Evolutionary conservation across 2,888 invertebrate species (phyloP).

Genomic region (Harpalus rufipes): DNA sequence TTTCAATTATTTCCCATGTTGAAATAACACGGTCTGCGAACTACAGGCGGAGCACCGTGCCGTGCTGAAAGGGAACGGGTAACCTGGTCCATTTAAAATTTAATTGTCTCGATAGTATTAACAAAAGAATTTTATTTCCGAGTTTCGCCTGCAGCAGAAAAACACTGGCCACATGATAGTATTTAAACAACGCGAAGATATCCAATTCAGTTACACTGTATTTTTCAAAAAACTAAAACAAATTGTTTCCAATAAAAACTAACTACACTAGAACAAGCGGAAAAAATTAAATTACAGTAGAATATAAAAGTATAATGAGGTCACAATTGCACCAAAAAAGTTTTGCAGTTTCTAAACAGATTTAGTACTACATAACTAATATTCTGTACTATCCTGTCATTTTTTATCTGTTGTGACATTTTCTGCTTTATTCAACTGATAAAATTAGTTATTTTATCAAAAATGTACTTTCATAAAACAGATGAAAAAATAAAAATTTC

Average conservation of each 20-base stretch:
- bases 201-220: slow-evolving; percentile 10
- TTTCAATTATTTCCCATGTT: slow-evolving; percentile 64
- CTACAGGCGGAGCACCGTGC: neutral
- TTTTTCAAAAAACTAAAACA: slow-evolving; percentile 7
- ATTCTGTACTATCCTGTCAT: no score
- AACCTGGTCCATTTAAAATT: slow-evolving; percentile 58
- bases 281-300: neutral
- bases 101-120: slow-evolving; percentile 63
- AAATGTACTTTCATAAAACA: no score
- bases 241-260: slow-evolving; percentile 3
- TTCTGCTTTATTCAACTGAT: no score
- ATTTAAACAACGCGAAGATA: slow-evolving; percentile 30
- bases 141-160: slow-evolving; percentile 29
- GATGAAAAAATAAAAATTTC: no score
- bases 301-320: neutral
- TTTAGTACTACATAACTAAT: neutral
- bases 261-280: neutral
- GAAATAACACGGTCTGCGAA: slow-evolving; percentile 52
- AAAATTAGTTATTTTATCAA: no score
- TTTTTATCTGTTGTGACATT: no score
- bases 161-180: slow-evolving; percentile 15
- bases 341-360: neutral
- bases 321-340: neutral
- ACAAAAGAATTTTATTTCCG: slow-evolving; percentile 59
- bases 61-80: neutral